A percentile compares a stretch with the other conserved stretches of the same genome.
These are phyloP conservation scores for Julus scandinavius DNA, from an alignment of 2,888 invertebrate genomes.

Conservation along the genomic window DNA sequence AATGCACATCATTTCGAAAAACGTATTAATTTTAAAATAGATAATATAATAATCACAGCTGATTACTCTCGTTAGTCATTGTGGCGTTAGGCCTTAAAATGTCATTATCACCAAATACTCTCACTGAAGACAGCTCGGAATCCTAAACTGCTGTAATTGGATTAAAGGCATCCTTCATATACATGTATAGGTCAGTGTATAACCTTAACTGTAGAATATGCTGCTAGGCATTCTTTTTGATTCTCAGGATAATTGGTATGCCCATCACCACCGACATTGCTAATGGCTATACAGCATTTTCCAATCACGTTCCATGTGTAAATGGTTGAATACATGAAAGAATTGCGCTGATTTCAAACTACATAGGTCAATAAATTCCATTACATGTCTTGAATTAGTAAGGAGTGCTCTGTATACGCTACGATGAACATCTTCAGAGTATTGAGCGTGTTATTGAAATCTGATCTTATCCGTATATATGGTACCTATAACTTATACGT, in stretches of 20 bases:
- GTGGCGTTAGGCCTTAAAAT: neutral
- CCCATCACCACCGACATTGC: neutral
- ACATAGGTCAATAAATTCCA: neutral
- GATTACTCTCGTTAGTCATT: too few relatives aligned
- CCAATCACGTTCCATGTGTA: neutral
- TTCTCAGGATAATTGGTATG: neutral
- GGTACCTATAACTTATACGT: neutral
- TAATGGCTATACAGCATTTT: neutral
- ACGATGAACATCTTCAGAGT: too few relatives aligned
- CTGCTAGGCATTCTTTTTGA: neutral
- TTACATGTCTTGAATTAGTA: neutral
- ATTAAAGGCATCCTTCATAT: neutral
- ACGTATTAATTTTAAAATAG: too few relatives aligned
- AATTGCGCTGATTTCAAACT: neutral
- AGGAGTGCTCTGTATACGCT: neutral
- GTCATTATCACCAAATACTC: neutral
- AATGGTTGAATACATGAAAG: neutral
- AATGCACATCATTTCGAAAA: too few relatives aligned
- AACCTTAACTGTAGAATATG: neutral
- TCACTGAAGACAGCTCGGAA: neutral
- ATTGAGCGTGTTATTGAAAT: too few relatives aligned
- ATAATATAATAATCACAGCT: too few relatives aligned
- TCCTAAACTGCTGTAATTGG: slow-evolving; percentile 20
- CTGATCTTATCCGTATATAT: too few relatives aligned
- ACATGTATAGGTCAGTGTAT: neutral